Evolutionary conservation across 2,888 invertebrate species (phyloP), one percentile per base, ranked within the genome.

Genomic region (Limnephilus rhombicus): DNA sequence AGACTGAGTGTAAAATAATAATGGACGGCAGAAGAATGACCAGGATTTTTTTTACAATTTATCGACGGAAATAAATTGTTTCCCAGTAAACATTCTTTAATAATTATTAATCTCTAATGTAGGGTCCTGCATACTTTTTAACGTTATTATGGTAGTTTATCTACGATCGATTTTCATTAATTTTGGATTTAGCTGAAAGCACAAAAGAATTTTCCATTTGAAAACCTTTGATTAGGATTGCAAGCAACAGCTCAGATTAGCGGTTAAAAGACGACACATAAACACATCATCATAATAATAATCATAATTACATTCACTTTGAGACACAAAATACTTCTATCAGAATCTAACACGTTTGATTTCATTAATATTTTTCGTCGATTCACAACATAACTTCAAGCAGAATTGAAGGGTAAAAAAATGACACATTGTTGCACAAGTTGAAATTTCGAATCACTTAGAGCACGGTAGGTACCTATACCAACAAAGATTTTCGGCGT

Each of bases 401-500:
- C n/a, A 68, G 7, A 24, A n/a, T n/a, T 85, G 34, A 3, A 80
- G 37, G 15, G 31, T 12, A 80, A 83, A 34, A 89, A 82, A 29
- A 45, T 83, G 53, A 34, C 53, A 87, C 53, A 53, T 41, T 13
- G n/a, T 13, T 87, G 87, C 87, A 87, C 86, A 87, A 53, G 29
- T 87, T 31, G 87, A 31, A 92, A 90, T 37, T 80, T 80, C 37
- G 53, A 37, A 81, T 37, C 80, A 90, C 81, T 87, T 53, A 89
- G 34, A 87, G 45, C 15, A 89, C 81, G 34, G 4, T 89, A 29
- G 81, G 41, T 15, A 88, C 41, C n/a, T 45, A 90, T 92, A 93
- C 93, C 93, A 92, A 93, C 93, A 93, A 93, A 93, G 93, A 93
- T 93, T 93, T 93, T 92, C 92, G 86, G 49, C 92, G 41, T 80